Conservation (phyloP, 2,888 invertebrate genomes). For the Halictus ligatus region DNA sequence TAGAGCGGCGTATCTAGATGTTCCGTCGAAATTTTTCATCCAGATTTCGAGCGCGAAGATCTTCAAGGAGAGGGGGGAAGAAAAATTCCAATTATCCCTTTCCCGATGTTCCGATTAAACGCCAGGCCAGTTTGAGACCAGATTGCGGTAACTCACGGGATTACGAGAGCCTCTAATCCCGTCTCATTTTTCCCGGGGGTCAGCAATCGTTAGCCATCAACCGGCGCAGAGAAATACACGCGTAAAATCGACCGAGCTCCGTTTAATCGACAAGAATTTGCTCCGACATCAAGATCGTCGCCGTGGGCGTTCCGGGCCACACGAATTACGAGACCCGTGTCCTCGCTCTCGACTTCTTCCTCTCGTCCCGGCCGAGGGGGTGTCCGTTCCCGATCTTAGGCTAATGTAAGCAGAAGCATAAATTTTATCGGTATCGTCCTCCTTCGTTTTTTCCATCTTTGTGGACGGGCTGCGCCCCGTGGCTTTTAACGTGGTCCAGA, state of each 20-base stretch:
- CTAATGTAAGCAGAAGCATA: constrained; percentile 50
- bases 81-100: neutral
- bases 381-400: constrained; percentile 52
- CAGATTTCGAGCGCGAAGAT: neutral
- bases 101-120: neutral
- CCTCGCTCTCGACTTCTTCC: constrained; percentile 41
- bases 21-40: neutral
- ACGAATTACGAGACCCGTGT: constrained; percentile 63
- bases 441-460: constrained; percentile 22
- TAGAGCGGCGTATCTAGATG: neutral
- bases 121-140: neutral
- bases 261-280: constrained; percentile 62
- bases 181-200: neutral
- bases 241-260: constrained; percentile 37
- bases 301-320: constrained; percentile 63
- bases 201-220: constrained; percentile 1
- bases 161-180: constrained; percentile 7
- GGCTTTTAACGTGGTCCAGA: constrained; percentile 54
- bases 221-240: neutral
- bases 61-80: neutral
- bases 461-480: constrained; percentile 41
- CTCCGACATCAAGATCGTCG: constrained; percentile 49
- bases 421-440: constrained; percentile 59
- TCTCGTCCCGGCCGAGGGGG: constrained; percentile 23
- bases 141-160: neutral